Evolutionary conservation across 30 jellyfish, hydroid and myxozoan genomes (phyloP), one percentile per base, ranked within the genome.

Genomic region (Haliclystus octoradiatus): DNA sequence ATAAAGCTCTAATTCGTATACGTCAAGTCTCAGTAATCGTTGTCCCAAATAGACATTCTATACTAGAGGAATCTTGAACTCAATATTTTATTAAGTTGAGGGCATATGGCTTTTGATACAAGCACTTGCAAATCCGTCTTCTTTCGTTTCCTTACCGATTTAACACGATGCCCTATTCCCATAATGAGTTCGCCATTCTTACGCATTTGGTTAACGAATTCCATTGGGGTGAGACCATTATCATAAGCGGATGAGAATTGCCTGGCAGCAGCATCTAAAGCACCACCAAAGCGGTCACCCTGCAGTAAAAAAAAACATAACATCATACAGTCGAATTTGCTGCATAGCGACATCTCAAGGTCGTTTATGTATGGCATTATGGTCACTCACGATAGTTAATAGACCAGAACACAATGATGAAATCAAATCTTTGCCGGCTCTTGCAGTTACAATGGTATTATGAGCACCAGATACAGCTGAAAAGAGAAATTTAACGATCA

Each of bases 231-330:
- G 57, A 69, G 82, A 12, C 93, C 94, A 3, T 87, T 73, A 79
- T 84, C 96, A 52, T 65, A 87, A 12, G 96, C 95, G 19, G 73
- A 84, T 0, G 95, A 82, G 69, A 92, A 92, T 70, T 83, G 96
- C 72, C 77, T 84, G 12, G 99, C 99, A 33, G 99, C 96, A 2
- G 94, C 99, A 74, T 92, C 96, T 65, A 92, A 62, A 19, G 99
- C 99, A 2, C 99, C 99, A 24, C 99, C 99, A 71, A 92, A 92
- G 35, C 99, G 86, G 64, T 92, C 99, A 19, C 99, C 99, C 96
- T 86, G 34, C 1, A 70, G 29, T 0, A 25, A 72, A 66, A 50
- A 5, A 7, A 40, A 40, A 19, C 57, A 40, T n/a, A n/a, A n/a
- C n/a, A n/a, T n/a, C n/a, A n/a, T n/a, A n/a, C n/a, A n/a, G n/a